phyloP scores from a whole-genome alignment of 2,888 invertebrate genomes.

The Drosophila parthenogenetica region DNA sequence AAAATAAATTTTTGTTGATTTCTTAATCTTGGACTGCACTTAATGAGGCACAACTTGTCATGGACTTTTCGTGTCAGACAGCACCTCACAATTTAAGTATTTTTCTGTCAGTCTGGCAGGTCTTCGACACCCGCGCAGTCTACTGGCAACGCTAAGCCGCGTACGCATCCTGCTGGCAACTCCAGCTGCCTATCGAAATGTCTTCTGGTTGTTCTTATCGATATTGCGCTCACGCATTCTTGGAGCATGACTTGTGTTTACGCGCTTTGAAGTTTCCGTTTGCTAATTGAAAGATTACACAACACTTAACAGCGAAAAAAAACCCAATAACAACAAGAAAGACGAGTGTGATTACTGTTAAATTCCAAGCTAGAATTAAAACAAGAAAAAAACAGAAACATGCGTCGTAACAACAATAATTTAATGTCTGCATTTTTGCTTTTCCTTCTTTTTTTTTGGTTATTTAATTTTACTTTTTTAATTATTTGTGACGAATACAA shows the following conservation, averaged over 20 bases:
- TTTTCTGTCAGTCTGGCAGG: background rate
- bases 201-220: background rate
- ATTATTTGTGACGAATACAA: conserved; percentile 61
- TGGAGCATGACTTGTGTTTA: background rate
- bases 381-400: conserved; percentile 19
- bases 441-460: conserved; percentile 17
- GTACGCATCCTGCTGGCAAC: background rate
- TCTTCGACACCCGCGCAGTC: background rate
- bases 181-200: conserved; percentile 1
- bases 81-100: background rate
- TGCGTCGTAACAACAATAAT: conserved; percentile 41
- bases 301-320: conserved; percentile 6
- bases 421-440: conserved; percentile 36
- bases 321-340: background rate
- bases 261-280: background rate
- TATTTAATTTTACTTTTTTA: conserved; percentile 67
- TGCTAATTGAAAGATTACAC: conserved; percentile 19
- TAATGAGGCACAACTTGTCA: conserved; percentile 42
- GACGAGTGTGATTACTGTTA: conserved; percentile 12
- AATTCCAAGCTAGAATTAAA: conserved; percentile 49
- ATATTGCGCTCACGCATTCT: background rate
- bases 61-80: background rate
- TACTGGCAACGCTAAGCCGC: background rate
- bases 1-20: conserved; percentile 31
- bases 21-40: conserved; percentile 53